Base-by-base conservation (phyloP, 2,888 invertebrate species). In the Trachelus stipa region DNA sequence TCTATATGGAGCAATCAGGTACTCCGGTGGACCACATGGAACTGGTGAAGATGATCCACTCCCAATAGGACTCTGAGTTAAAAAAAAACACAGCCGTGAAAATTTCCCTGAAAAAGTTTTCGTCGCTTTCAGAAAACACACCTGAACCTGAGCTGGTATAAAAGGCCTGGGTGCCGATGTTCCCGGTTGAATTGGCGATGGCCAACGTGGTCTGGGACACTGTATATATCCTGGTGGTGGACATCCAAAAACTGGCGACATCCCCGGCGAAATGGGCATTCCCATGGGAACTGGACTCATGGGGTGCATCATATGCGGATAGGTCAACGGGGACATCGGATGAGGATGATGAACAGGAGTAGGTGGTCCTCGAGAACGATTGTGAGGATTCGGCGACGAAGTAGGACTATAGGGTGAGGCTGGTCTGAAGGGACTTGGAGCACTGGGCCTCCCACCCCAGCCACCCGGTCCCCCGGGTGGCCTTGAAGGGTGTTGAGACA, bases 371-470 rank as follows among this genome's bases (percentile, higher is more conserved):
- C 85, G 85, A 56, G 85, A 75, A 40, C 89, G 85, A 68, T 73
- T 78, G 68, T 71, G 71, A 23, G 12, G 33, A 71, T 71, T 31
- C 71, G 71, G 71, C 4, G 71, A 71, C 2, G 71, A 33, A 31
- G 71, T 12, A 1, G 95, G 95, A 12, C 94, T 94, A 93, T 96
- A 96, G 75, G 96, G 96, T 68, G 96, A 96, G 23, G 95, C 94
- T 56, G 96, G 95, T 68, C 96, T 94, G 91, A 95, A 96, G 87
- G 95, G 94, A 82, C 94, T 93, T 3, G 93, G 92, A 71, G 94
- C 93, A 75, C 95, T 95, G 93, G 89, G 92, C 92, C 88, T 92
- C 92, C 89, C 91, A 33, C 79, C 75, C 68, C 85, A 81, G 71
- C 79, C 73, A 40, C 79, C 76, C 86, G 88, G 77, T 92, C 93